These are phyloP conservation scores for Hemiprocne comata DNA, from an alignment of 2,113 vertebrate species.

Conservation along the genomic window DNA sequence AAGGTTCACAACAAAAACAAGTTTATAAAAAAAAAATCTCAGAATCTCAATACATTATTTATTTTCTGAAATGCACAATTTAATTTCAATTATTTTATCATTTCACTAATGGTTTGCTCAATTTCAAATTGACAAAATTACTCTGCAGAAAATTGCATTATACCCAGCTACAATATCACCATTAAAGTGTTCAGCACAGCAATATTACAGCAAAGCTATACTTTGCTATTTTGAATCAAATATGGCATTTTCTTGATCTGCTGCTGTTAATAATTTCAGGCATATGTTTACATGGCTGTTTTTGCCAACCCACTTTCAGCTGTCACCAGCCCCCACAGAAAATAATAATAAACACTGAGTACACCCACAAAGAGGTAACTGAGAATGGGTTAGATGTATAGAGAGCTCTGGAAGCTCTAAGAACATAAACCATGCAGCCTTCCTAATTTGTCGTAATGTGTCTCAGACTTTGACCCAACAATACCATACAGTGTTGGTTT, in stretches of 20 bases:
- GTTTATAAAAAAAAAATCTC: not conserved
- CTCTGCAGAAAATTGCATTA: not conserved
- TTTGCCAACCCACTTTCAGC: slow-evolving; percentile 42
- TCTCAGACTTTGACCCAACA: not conserved
- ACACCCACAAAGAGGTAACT: not conserved
- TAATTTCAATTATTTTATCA: not conserved
- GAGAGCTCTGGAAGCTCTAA: not conserved
- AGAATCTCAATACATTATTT: not conserved
- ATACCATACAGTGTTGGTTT: not conserved
- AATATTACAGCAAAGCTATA: not conserved
- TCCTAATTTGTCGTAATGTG: not conserved
- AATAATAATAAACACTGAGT: slow-evolving; percentile 35
- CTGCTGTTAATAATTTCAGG: slow-evolving; percentile 17
- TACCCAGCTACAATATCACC: not conserved
- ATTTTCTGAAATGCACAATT: not conserved
- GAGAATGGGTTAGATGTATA: not conserved
- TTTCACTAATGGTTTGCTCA: not conserved
- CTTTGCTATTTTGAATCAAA: not conserved
- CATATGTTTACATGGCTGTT: slow-evolving; percentile 11
- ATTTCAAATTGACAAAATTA: not conserved
- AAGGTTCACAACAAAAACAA: not conserved
- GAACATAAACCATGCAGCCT: not conserved
- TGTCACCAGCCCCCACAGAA: slow-evolving; percentile 45
- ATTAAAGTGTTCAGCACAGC: not conserved
- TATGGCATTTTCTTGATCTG: not conserved